Percentiles rank a stretch among this genome's conserved stretches.
phyloP scores from a whole-genome alignment of 2,888 invertebrate genomes.

The Thereva nobilitata region DNA sequence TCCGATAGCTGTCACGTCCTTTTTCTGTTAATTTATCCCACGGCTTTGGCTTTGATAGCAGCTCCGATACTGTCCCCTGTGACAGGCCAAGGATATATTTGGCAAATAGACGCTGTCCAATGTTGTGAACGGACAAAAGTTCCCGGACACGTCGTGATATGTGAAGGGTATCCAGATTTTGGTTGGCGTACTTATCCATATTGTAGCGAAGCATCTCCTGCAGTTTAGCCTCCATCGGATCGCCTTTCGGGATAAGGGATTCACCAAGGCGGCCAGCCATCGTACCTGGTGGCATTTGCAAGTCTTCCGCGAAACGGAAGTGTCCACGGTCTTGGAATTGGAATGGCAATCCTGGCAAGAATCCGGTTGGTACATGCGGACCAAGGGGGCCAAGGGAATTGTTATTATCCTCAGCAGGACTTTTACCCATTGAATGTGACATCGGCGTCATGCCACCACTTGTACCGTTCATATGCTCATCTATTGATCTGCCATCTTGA shows the following conservation, averaged over 20 bases:
- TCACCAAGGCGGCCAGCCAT: conserved; percentile 86
- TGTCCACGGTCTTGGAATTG: conserved; percentile 80
- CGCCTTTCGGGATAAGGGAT: conserved; percentile 88
- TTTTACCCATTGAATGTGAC: conserved; percentile 59
- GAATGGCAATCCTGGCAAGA: conserved; percentile 64
- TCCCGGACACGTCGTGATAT: conserved; percentile 92
- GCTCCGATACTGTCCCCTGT: conserved; percentile 97
- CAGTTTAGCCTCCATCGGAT: conserved; percentile 89
- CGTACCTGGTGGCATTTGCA: conserved; percentile 77
- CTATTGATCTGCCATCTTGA: conserved; percentile 47
- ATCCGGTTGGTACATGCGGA: conserved; percentile 60
- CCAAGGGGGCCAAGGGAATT: conserved; percentile 49
- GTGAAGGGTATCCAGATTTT: conserved; percentile 92
- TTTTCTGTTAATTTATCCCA: conserved; percentile 99
- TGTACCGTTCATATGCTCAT: conserved; percentile 44
- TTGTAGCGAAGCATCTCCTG: conserved; percentile 94
- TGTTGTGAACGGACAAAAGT: conserved; percentile 93
- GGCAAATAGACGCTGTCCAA: conserved; percentile 97
- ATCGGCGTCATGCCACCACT: conserved; percentile 48
- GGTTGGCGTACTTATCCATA: conserved; percentile 94
- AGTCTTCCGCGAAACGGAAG: conserved; percentile 83
- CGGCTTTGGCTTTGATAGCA: conserved; percentile 97
- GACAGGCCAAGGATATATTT: conserved; percentile 96
- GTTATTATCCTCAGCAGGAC: conserved; percentile 61
- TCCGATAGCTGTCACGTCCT: conserved; percentile 97